Conservation (phyloP, 2,888 invertebrate species). For the Callyntrura sp. region DNA sequence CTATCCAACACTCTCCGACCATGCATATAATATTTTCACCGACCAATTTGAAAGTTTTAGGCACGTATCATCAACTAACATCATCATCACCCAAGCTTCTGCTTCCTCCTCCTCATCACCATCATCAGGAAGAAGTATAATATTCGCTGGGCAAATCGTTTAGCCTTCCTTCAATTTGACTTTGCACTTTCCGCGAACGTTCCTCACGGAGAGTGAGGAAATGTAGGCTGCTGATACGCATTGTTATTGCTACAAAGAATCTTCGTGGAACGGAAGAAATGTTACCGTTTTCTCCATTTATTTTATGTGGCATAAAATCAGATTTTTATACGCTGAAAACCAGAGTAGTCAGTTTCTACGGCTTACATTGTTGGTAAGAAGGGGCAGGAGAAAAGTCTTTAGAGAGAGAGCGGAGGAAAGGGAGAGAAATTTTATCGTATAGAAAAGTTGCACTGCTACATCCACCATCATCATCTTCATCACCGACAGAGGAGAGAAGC, state of each 20-base stretch:
- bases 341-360: conserved; percentile 31
- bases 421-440: conserved; percentile 13
- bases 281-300: conserved; percentile 73
- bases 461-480: conserved; percentile 21
- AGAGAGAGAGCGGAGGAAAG: conserved; percentile 28
- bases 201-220: conserved; percentile 18
- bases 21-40: conserved; percentile 20
- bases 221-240: background rate
- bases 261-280: conserved; percentile 48
- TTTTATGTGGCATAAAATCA: conserved; percentile 79
- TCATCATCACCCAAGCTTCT: conserved; percentile 44
- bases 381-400: conserved; percentile 12
- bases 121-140: conserved; percentile 37
- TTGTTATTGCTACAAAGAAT: conserved; percentile 17
- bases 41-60: conserved; percentile 53
- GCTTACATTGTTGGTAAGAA: conserved; percentile 35
- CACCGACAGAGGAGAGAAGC: background rate
- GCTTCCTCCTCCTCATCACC: conserved; percentile 38
- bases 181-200: conserved; percentile 61
- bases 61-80: conserved; percentile 50
- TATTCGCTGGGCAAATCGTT: conserved; percentile 70
- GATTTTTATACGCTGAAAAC: conserved; percentile 75
- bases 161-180: conserved; percentile 76
- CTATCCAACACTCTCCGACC: background rate
- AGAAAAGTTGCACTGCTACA: conserved; percentile 21